Evolutionary conservation across 2,888 invertebrate genomes (phyloP).

Genomic region (Drosophila paranaensis): DNA sequence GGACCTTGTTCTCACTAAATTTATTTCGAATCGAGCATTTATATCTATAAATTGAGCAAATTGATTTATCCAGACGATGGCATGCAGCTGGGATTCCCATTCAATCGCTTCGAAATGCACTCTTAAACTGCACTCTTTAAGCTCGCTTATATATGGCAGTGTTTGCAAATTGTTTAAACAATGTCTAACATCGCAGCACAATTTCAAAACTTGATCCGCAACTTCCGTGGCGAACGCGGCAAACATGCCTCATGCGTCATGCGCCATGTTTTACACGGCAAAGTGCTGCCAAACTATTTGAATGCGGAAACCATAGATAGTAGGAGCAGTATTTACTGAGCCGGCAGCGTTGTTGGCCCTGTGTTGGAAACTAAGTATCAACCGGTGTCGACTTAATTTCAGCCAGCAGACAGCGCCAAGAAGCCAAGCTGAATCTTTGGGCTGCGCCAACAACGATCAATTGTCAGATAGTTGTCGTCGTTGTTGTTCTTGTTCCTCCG

Average conservation of each 20-base stretch:
- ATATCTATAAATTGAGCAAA: slow-evolving; percentile 39
- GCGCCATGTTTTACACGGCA: slow-evolving; percentile 46
- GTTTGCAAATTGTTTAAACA: slow-evolving; percentile 39
- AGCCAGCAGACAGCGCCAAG: slow-evolving; percentile 35
- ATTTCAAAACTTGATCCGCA: slow-evolving; percentile 14
- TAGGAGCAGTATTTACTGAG: slow-evolving; percentile 33
- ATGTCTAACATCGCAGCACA: slow-evolving; percentile 24
- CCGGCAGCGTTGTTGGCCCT: slow-evolving; percentile 17
- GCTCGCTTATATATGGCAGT: slow-evolving; percentile 47
- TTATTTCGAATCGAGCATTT: slow-evolving; percentile 42
- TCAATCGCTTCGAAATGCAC: not conserved
- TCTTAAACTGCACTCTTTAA: slow-evolving; percentile 10
- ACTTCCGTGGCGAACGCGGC: slow-evolving; percentile 19
- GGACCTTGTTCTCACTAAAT: slow-evolving; percentile 43
- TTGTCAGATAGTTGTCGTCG: slow-evolving; percentile 68
- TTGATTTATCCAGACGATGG: slow-evolving; percentile 32
- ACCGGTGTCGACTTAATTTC: slow-evolving; percentile 74
- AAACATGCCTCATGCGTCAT: slow-evolving; percentile 46
- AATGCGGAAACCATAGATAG: slow-evolving; percentile 18
- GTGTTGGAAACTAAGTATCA: slow-evolving; percentile 26
- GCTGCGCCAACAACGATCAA: slow-evolving; percentile 74
- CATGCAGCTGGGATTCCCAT: slow-evolving; percentile 31
- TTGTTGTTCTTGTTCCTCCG: slow-evolving; percentile 33
- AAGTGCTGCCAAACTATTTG: slow-evolving; percentile 52
- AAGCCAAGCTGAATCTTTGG: slow-evolving; percentile 44